Evolutionary conservation across 2,797 vertebrate genomes (phyloP), one percentile per base, ranked within the genome.

Genomic region (Eleutherodactylus coqui): DNA sequence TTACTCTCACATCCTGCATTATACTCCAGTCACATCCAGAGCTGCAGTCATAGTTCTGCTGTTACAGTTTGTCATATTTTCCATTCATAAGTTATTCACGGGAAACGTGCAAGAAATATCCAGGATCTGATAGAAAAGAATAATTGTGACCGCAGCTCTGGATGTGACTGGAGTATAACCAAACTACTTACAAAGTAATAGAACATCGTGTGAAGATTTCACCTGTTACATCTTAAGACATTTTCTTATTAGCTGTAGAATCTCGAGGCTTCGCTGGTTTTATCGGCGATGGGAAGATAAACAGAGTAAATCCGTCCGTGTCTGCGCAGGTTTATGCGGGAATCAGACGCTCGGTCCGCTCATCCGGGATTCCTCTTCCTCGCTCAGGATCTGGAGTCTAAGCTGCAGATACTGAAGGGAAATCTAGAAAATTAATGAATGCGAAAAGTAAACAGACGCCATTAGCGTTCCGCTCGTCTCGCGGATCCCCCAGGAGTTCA

Each of bases 361-460:
- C 27, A 75, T 75, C n/a, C 29, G 43, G 70, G 70, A 75, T 75
- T 75, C 47, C 29, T 21, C 43, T 75, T 75, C 72, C 72, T 27
- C 4, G 45, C 72, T 17, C 45, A 75, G 29, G 51, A 49, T 51
- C 14, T 47, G 70, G n/a, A 29, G 27, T 75, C n/a, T 75, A 75
- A 75, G 32, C 32, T 9, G 45, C 43, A 8, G 38, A 72, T 60
- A 70, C 11, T 73, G n/a, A n/a, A 38, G 24, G 64, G 38, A 45
- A 60, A 41, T 72, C 21, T 76, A 24, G 8, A 21, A 58, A 58
- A 85, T 62, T n/a, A 73, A 75, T 81, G 75, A 60, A 49, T 38
- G 32, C 69, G 64, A 29, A 77, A 55, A 69, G 47, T 17, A 49
- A 16, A 34, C 72, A 69, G 51, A 47, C 32, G 16, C 14, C 53